Evolutionary conservation across 2,113 vertebrate species (phyloP).

Genomic region (Antennarius striatus): DNA sequence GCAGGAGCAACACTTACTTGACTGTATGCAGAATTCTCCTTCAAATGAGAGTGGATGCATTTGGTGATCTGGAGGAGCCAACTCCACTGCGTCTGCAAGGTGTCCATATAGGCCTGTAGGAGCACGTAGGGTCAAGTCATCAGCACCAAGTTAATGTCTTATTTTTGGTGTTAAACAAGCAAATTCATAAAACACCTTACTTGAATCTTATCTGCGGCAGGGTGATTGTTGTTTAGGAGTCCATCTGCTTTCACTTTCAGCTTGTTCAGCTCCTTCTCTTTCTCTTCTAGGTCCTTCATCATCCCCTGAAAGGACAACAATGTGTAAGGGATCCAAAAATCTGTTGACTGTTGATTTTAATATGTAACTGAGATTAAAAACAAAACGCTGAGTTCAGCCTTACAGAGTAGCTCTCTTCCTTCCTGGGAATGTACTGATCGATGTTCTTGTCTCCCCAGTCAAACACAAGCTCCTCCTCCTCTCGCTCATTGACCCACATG

Average conservation of each 20-base stretch:
- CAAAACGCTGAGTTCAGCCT: conserved; percentile 43
- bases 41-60: conserved; percentile 93
- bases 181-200: conserved; percentile 64
- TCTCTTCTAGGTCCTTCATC: conserved; percentile 93
- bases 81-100: conserved; percentile 98
- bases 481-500: conserved; percentile 98
- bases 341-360: neutral
- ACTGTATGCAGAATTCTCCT: conserved; percentile 95
- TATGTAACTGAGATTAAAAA: neutral
- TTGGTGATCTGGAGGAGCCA: conserved; percentile 99
- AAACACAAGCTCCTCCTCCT: conserved; percentile 94
- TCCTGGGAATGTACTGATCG: conserved; percentile 85
- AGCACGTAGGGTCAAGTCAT: conserved; percentile 1
- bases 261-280: conserved; percentile 96
- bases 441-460: conserved; percentile 97
- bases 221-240: conserved; percentile 88
- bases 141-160: conserved; percentile 10
- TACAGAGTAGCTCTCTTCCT: conserved; percentile 95
- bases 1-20: conserved; percentile 78
- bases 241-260: conserved; percentile 91
- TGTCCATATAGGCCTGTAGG: conserved; percentile 93
- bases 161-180: neutral
- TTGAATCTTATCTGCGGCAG: conserved; percentile 94
- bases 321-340: neutral
- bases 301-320: conserved; percentile 79